Evolutionary conservation across 2,797 vertebrate species (phyloP).

Genomic region (Uromys caudimaculatus): DNA sequence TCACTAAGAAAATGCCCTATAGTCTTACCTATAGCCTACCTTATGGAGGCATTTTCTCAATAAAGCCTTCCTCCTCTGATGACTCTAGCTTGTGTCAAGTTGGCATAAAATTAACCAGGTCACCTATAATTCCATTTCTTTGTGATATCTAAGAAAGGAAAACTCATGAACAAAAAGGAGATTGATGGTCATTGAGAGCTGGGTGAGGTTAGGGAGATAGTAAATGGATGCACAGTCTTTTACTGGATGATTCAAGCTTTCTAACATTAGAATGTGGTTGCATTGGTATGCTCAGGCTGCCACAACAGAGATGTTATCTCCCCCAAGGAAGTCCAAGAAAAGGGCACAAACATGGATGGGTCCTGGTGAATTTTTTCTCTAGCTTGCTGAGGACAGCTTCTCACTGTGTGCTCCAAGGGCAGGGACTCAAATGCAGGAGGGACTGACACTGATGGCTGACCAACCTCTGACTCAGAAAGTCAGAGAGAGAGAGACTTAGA

Average conservation of each 20-base stretch:
- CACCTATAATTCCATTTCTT: neutral
- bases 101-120: neutral
- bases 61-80: neutral
- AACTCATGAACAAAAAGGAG: neutral
- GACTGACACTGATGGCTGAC: neutral
- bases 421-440: neutral
- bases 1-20: neutral
- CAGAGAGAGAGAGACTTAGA: neutral
- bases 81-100: neutral
- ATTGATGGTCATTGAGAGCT: neutral
- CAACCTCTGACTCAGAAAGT: neutral
- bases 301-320: neutral
- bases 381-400: neutral
- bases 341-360: neutral
- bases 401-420: neutral
- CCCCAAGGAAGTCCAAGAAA: neutral
- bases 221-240: neutral
- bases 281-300: neutral
- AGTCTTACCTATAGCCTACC: neutral
- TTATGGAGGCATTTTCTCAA: neutral
- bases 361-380: neutral
- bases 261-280: neutral
- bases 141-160: neutral
- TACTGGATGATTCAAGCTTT: neutral
- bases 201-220: neutral